Conservation (phyloP, 2,113 vertebrate species). For the Zosterops hypoxanthus region DNA sequence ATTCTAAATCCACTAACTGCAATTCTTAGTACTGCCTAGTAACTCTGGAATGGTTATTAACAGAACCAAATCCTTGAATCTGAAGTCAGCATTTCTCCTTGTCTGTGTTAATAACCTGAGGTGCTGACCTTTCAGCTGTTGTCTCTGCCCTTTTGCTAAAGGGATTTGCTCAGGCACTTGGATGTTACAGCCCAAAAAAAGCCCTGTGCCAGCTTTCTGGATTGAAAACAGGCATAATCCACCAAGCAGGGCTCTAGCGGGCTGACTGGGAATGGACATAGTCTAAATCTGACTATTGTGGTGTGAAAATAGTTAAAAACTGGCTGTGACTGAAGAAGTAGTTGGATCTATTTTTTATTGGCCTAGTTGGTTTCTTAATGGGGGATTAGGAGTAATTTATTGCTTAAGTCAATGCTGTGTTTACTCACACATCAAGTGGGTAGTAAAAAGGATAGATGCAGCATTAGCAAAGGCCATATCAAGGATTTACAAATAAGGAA, state of each 20-base stretch:
- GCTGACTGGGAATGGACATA: background rate
- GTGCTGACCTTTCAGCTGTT: background rate
- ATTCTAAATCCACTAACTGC: background rate
- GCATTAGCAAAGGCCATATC: constrained; percentile 19
- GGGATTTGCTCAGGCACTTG: background rate
- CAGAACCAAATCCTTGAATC: background rate
- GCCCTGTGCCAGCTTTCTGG: background rate
- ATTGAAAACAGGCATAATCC: background rate
- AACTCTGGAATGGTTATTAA: background rate
- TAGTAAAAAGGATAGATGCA: constrained; percentile 49
- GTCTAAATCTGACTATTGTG: background rate
- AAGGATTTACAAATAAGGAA: constrained; percentile 36
- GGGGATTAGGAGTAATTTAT: constrained; percentile 38
- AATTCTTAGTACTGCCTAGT: background rate
- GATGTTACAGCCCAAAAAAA: background rate
- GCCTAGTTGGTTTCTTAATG: background rate
- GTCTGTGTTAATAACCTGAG: background rate
- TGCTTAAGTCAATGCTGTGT: background rate
- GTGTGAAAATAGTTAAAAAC: background rate
- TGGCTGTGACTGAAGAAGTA: background rate
- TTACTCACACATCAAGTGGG: constrained; percentile 32
- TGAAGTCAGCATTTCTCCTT: background rate
- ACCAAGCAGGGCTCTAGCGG: background rate
- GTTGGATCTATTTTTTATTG: background rate
- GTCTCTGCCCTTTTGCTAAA: background rate